Conservation (phyloP, 2,797 vertebrate genomes). For the Amniataba percoides region DNA sequence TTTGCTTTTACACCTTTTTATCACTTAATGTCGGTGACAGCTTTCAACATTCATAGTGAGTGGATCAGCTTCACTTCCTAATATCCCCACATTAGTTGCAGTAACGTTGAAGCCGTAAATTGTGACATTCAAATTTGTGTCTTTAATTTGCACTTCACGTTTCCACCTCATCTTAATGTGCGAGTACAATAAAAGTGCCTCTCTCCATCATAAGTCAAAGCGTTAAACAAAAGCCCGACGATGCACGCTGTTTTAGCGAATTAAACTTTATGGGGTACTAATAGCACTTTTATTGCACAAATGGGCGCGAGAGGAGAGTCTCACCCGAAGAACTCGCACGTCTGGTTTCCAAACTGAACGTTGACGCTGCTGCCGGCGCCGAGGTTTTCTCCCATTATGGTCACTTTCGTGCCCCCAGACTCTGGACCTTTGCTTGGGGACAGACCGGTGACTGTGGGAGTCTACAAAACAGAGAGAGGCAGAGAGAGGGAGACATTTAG, state of each 20-base stretch:
- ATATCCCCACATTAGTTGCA: conserved; percentile 1
- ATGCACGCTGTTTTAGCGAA: conserved; percentile 23
- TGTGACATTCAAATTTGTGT: conserved; percentile 19
- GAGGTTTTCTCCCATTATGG: conserved; percentile 93
- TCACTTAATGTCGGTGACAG: background rate
- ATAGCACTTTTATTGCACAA: conserved; percentile 14
- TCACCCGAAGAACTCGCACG: conserved; percentile 95
- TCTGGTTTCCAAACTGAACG: conserved; percentile 95
- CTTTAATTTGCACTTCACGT: conserved; percentile 19
- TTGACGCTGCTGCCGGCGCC: conserved; percentile 94
- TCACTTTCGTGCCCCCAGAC: conserved; percentile 97
- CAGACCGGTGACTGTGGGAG: conserved; percentile 90
- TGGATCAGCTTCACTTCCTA: background rate
- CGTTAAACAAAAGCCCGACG: conserved; percentile 18
- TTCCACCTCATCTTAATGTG: conserved; percentile 18
- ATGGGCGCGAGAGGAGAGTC: conserved; percentile 25
- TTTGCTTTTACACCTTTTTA: background rate
- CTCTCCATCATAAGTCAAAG: conserved; percentile 1
- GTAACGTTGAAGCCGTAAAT: background rate
- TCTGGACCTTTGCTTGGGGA: conserved; percentile 93
- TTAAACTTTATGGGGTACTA: conserved; percentile 27
- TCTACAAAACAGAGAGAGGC: conserved; percentile 79
- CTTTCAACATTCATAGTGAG: background rate
- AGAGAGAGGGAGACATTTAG: conserved; percentile 20
- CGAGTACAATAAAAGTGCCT: conserved; percentile 24